Base-by-base conservation (phyloP, 64 coral and sea anemone species). In the Montipora cactus region DNA sequence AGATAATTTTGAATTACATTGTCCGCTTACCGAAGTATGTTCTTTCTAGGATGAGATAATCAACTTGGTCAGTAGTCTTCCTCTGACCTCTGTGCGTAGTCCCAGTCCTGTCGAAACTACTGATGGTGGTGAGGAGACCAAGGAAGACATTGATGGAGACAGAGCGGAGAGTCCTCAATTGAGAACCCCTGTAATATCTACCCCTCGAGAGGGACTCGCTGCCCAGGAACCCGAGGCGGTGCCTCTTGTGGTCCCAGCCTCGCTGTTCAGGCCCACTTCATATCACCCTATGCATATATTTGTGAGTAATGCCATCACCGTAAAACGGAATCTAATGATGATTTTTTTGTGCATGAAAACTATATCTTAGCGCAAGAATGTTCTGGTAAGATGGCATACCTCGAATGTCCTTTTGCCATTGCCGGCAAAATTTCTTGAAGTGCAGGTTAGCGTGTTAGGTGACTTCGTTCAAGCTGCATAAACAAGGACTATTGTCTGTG, bases 251-350 rank as follows among this genome's bases (percentile, higher is more conserved):
- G 96, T 98, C 55, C 96, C 96, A 44, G 89, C 96, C 3, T 89
- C 93, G 1, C 69, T 98, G 69, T 98, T 98, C 47, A 88, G 91
- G 66, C 93, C 96, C 76, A 46, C 88, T 8, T 83, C 89, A 3
- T 95, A 95, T 53, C 96, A 98, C 44, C 93, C 96, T 5, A 89
- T 98, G 96, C 96, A 98, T 49, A 98, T 98, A 79, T 98, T 96
- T 87, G 95, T 96, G 84, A 96, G 95, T 96, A 70, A 2, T 71
- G 68, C 28, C 20, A 71, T 45, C 2, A 44, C 9, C 37, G 37
- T 37, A 37, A 37, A 2, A 37, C 37, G 37, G 37, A 37, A 37
- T 80, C n/a, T 55, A 49, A 5, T 81, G 44, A 37, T 12, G n/a
- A 14, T 13, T 3, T 15, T 67, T 15, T 0, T 67, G 11, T 55